A percentile compares a stretch with the other conserved stretches of the same genome.
Conservation (phyloP, 2,888 invertebrate species). For the Phalera bucephala region DNA sequence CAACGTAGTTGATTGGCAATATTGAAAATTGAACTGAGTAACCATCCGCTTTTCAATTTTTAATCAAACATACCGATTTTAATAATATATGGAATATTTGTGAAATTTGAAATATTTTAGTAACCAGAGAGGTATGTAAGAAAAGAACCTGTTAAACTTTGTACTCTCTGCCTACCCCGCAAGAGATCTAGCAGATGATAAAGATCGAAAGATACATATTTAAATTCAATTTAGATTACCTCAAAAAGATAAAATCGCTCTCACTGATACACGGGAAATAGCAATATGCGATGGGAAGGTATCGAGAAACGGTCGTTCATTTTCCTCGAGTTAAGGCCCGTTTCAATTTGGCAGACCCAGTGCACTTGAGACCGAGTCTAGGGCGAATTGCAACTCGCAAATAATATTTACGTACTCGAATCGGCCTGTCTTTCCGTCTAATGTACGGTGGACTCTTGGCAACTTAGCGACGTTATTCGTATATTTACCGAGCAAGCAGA, state of each 20-base stretch:
- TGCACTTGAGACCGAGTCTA: conserved; percentile 55
- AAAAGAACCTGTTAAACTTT: too few relatives aligned
- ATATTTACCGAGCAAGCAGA: conserved; percentile 37
- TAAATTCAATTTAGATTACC: conserved; percentile 29
- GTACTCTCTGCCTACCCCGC: too few relatives aligned
- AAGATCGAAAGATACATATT: too few relatives aligned
- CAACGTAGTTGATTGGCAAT: conserved; percentile 62
- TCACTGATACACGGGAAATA: conserved; percentile 23
- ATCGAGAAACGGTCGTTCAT: conserved; percentile 54
- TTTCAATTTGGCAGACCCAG: conserved; percentile 71
- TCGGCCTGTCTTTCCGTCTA: conserved; percentile 49
- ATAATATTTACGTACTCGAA: conserved; percentile 65
- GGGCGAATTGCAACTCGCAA: conserved; percentile 64
- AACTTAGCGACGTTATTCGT: conserved; percentile 37
- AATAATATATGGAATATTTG: conserved; percentile 47
- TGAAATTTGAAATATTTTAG: too few relatives aligned
- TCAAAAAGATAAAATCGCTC: conserved; percentile 39
- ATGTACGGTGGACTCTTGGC: conserved; percentile 55
- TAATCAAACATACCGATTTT: conserved; percentile 48
- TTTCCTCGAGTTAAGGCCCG: conserved; percentile 59
- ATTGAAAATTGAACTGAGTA: conserved; percentile 63
- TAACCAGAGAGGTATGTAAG: too few relatives aligned
- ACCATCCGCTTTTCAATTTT: conserved; percentile 58
- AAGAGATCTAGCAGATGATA: too few relatives aligned
- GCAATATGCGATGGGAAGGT: conserved; percentile 29